Conservation (phyloP, 2,113 vertebrate species). For the Ceyx cyanopectus region DNA sequence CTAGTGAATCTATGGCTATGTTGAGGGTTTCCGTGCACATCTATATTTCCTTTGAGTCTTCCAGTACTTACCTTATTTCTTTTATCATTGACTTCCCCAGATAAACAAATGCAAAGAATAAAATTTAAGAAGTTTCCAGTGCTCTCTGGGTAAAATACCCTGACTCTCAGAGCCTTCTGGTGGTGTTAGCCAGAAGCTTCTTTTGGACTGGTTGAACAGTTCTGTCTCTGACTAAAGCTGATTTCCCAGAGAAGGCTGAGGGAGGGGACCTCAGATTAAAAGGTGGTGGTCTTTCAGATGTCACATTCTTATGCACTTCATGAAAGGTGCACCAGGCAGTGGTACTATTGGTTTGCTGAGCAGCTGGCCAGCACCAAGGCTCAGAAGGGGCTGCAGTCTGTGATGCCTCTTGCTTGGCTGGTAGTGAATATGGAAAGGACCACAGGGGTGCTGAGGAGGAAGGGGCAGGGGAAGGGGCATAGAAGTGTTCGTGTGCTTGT, state of each 20-base stretch:
- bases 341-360: neutral
- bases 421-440: neutral
- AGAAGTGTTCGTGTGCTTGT: neutral
- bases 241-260: neutral
- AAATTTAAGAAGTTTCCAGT: neutral
- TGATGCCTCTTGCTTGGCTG: neutral
- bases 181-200: neutral
- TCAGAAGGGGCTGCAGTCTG: neutral
- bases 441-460: neutral
- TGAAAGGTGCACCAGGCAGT: too few species aligned
- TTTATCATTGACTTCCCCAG: neutral
- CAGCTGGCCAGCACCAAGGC: neutral
- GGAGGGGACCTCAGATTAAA: neutral
- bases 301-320: rapidly evolving
- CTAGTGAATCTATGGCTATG: neutral
- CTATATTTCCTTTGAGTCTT: neutral
- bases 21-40: neutral
- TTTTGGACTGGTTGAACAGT: neutral
- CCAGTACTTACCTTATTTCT: neutral
- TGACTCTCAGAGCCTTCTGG: neutral
- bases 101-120: neutral
- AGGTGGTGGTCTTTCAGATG: neutral
- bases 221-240: neutral
- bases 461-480: neutral
- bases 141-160: neutral